Evolutionary conservation across 1,140 invertebrate genomes (phyloP).

Genomic region (Nomia melanderi): DNA sequence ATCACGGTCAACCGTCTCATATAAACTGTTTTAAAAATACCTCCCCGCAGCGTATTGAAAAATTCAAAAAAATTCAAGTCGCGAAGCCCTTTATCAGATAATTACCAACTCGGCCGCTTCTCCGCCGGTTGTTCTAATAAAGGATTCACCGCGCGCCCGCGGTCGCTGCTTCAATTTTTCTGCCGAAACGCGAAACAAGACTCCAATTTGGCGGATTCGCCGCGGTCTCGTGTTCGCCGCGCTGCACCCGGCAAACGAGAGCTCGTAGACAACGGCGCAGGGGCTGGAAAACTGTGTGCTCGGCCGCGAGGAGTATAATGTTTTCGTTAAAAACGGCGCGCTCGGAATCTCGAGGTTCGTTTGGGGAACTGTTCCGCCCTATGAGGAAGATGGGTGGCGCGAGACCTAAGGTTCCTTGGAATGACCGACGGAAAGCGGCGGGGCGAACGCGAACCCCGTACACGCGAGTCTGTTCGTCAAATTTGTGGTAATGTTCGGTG

Average conservation of each 20-base stretch:
- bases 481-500: no score
- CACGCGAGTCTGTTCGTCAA: no score
- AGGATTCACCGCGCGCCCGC: neutral
- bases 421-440: neutral
- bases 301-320: neutral
- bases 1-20: no score
- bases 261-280: constrained; percentile 1
- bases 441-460: no score
- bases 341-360: neutral
- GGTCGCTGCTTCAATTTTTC: neutral
- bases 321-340: neutral
- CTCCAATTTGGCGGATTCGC: neutral
- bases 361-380: neutral
- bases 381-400: neutral
- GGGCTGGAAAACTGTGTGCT: neutral
- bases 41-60: no score
- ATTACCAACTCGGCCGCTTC: neutral
- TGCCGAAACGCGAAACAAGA: neutral
- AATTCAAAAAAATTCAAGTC: no score
- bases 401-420: neutral
- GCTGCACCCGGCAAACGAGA: neutral
- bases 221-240: neutral
- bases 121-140: neutral
- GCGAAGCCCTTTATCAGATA: no score
- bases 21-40: no score